Percentiles rank a stretch among this genome's conserved stretches.
Evolutionary conservation across 2,113 vertebrate species (phyloP).

Genomic region (Protomyctophum bolini): DNA sequence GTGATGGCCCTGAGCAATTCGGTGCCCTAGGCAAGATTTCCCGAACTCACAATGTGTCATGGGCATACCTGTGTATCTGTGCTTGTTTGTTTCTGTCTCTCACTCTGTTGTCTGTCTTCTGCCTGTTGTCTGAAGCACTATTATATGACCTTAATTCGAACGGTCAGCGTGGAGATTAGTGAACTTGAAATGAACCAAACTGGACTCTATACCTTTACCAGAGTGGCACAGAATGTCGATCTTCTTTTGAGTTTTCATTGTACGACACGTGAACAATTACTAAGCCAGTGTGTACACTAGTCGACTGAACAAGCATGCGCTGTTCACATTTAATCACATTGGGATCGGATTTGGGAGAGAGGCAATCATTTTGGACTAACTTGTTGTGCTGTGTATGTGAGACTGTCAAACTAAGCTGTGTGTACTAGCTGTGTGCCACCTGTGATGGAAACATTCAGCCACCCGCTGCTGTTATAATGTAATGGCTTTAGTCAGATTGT

Average conservation of each 20-base stretch:
- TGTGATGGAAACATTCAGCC: constrained; percentile 65
- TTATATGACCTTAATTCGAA: not conserved
- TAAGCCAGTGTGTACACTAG: constrained; percentile 36
- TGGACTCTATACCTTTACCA: not conserved
- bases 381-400: constrained; percentile 30
- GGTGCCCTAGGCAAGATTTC: constrained; percentile 31
- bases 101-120: not conserved
- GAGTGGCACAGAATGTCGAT: no score
- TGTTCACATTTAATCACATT: constrained; percentile 50
- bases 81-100: constrained; percentile 30
- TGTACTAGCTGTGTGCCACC: constrained; percentile 51
- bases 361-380: constrained; percentile 62
- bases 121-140: not conserved
- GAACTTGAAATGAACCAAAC: not conserved
- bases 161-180: not conserved
- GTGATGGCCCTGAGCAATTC: no score
- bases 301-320: constrained; percentile 43
- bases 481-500: constrained; percentile 62
- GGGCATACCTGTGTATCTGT: not conserved
- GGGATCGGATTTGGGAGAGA: constrained; percentile 57
- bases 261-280: not conserved
- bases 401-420: constrained; percentile 54
- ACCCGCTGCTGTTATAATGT: constrained; percentile 51
- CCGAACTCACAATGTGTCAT: constrained; percentile 32
- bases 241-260: constrained; percentile 2